Conservation (phyloP, 2,797 vertebrate genomes). For the Stomatorhinus walkeri region DNA sequence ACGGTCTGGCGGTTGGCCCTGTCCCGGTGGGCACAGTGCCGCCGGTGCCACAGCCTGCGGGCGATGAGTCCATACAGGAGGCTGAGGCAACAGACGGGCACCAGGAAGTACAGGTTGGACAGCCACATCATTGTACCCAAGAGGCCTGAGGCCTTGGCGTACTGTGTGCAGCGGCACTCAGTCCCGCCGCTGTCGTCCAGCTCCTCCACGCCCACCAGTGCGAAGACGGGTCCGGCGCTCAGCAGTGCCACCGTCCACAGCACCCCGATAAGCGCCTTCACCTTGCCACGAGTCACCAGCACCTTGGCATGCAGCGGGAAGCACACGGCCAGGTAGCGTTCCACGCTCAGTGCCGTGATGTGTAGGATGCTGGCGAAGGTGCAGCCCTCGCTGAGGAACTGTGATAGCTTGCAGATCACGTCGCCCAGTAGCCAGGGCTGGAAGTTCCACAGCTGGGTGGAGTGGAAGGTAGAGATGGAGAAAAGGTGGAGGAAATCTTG, state of each 20-base stretch:
- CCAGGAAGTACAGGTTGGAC: slow-evolving; percentile 33
- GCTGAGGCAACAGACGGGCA: slow-evolving; percentile 31
- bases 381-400: slow-evolving; percentile 33
- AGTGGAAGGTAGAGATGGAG: background rate
- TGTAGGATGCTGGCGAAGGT: slow-evolving; percentile 33
- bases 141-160: slow-evolving; percentile 25
- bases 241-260: slow-evolving; percentile 26
- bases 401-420: slow-evolving; percentile 27
- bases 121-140: slow-evolving; percentile 30
- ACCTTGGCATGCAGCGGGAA: slow-evolving; percentile 34
- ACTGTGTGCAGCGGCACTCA: slow-evolving; percentile 27
- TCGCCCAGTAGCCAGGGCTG: slow-evolving; percentile 27
- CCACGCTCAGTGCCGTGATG: slow-evolving; percentile 32
- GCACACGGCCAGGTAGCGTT: slow-evolving; percentile 34
- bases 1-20: slow-evolving; percentile 37
- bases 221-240: slow-evolving; percentile 29
- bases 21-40: slow-evolving; percentile 29
- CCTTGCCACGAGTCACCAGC: slow-evolving; percentile 19
- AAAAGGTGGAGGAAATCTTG: background rate
- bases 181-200: slow-evolving; percentile 17
- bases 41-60: slow-evolving; percentile 24
- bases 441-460: slow-evolving; percentile 26
- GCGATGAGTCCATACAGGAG: slow-evolving; percentile 31
- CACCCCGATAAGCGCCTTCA: slow-evolving; percentile 21
- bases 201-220: slow-evolving; percentile 34